Evolutionary conservation across 2,888 invertebrate species (phyloP).

Genomic region (Leptogaster cylindrica): DNA sequence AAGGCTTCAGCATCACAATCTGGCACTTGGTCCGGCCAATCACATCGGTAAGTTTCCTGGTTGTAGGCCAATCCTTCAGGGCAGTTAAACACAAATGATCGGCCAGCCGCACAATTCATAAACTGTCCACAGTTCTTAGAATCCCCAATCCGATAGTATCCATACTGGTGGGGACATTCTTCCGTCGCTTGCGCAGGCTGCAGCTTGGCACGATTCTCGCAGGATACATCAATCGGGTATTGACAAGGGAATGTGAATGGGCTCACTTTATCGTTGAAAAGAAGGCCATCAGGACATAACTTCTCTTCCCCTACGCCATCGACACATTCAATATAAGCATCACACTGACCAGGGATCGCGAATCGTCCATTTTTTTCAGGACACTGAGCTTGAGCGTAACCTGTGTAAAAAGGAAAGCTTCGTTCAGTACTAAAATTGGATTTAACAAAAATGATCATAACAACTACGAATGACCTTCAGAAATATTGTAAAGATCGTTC

Average conservation of each 20-base stretch:
- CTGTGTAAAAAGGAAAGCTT: slow-evolving; percentile 46
- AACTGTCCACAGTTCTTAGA: slow-evolving; percentile 75
- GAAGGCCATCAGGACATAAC: slow-evolving; percentile 80
- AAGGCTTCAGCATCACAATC: slow-evolving; percentile 80
- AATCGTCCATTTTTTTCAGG: slow-evolving; percentile 74
- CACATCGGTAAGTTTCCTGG: slow-evolving; percentile 75
- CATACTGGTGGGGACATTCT: slow-evolving; percentile 83
- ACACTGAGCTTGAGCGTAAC: slow-evolving; percentile 62
- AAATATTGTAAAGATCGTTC: too few relatives aligned
- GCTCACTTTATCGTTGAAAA: slow-evolving; percentile 75
- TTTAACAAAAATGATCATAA: background rate
- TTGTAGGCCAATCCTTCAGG: slow-evolving; percentile 85
- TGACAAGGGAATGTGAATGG: slow-evolving; percentile 78
- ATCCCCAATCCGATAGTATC: slow-evolving; percentile 77
- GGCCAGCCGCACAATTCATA: slow-evolving; percentile 82
- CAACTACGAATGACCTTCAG: too few relatives aligned
- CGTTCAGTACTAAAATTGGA: slow-evolving; percentile 8
- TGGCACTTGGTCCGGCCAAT: slow-evolving; percentile 85
- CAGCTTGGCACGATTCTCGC: slow-evolving; percentile 71
- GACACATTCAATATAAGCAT: slow-evolving; percentile 74
- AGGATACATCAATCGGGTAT: slow-evolving; percentile 83
- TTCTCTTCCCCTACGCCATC: slow-evolving; percentile 79
- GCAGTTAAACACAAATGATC: slow-evolving; percentile 75
- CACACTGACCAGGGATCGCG: slow-evolving; percentile 73
- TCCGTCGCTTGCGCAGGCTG: slow-evolving; percentile 69